Percentiles rank a stretch among this genome's conserved stretches.
These are phyloP conservation scores for Eurytoma adleriae DNA, from an alignment of 2,888 invertebrate species.

Conservation along the genomic window DNA sequence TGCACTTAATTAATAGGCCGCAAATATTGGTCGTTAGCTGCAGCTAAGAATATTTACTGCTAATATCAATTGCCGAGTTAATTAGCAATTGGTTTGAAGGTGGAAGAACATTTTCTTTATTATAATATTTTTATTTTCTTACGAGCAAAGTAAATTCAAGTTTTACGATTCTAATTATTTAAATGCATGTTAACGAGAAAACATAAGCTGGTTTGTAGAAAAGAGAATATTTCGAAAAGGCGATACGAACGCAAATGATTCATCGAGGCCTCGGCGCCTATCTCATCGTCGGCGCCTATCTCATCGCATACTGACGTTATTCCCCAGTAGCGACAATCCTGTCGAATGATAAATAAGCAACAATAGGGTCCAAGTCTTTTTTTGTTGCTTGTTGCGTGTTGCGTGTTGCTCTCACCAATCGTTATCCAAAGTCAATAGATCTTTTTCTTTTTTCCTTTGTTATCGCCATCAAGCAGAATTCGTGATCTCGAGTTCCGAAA, in stretches of 20 bases:
- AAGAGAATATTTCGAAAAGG: too few relatives aligned
- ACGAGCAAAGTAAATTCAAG: too few relatives aligned
- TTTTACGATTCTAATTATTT: too few relatives aligned
- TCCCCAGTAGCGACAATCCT: conserved; percentile 9
- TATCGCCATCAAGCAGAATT: background rate
- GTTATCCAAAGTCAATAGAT: background rate
- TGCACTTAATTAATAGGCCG: too few relatives aligned
- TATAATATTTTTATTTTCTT: too few relatives aligned
- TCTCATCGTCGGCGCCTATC: conserved; percentile 2
- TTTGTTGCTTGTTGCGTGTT: background rate
- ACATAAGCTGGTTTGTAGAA: too few relatives aligned
- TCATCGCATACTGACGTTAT: conserved; percentile 2
- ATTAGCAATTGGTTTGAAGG: too few relatives aligned
- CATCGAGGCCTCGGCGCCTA: background rate
- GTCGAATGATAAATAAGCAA: conserved; percentile 18
- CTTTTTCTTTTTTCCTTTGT: background rate
- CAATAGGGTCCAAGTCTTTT: conserved; percentile 7
- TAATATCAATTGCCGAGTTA: too few relatives aligned
- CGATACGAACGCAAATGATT: background rate
- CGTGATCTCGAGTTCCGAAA: background rate
- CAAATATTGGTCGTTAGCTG: too few relatives aligned
- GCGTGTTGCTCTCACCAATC: background rate
- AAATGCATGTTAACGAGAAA: too few relatives aligned
- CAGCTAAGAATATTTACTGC: too few relatives aligned
- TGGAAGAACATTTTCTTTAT: too few relatives aligned